Percentiles rank a stretch among this genome's conserved stretches.
Conservation (phyloP, 2,888 invertebrate genomes). For the Dryobotodes eremita region DNA sequence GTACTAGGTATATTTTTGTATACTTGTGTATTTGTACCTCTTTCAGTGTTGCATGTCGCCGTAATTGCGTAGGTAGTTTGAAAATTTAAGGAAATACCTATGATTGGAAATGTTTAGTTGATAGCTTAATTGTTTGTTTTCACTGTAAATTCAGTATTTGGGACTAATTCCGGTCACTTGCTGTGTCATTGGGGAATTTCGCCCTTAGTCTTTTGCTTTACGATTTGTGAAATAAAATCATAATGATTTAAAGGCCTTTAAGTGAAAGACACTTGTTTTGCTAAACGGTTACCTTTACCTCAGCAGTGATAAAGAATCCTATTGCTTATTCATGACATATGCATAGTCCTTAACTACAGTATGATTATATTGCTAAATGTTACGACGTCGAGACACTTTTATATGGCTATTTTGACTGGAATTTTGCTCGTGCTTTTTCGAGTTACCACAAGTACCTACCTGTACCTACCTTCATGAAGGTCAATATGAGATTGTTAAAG, state of each 20-base stretch:
- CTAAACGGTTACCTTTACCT: conserved; percentile 22
- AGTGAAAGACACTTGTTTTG: neutral
- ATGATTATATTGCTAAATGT: conserved; percentile 58
- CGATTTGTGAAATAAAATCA: neutral
- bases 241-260: neutral
- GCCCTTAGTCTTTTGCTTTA: neutral
- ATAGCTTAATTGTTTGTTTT: conserved; percentile 29
- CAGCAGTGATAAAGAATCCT: conserved; percentile 27
- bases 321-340: conserved; percentile 49
- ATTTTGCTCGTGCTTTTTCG: conserved; percentile 36
- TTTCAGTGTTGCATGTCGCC: conserved; percentile 40
- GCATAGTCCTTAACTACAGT: conserved; percentile 43
- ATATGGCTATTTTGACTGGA: conserved; percentile 60
- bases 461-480: conserved; percentile 45
- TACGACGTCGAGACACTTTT: conserved; percentile 66
- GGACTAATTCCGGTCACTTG: too few relatives aligned
- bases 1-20: conserved; percentile 33
- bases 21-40: conserved; percentile 39
- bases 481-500: conserved; percentile 32
- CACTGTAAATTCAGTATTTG: neutral
- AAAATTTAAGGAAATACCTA: conserved; percentile 20
- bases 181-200: neutral
- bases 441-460: conserved; percentile 37
- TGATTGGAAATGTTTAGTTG: conserved; percentile 22
- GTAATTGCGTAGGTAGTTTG: conserved; percentile 35